These are phyloP conservation scores for Heliconius ismenius DNA, from an alignment of 2,888 invertebrate genomes.

Conservation along the genomic window DNA sequence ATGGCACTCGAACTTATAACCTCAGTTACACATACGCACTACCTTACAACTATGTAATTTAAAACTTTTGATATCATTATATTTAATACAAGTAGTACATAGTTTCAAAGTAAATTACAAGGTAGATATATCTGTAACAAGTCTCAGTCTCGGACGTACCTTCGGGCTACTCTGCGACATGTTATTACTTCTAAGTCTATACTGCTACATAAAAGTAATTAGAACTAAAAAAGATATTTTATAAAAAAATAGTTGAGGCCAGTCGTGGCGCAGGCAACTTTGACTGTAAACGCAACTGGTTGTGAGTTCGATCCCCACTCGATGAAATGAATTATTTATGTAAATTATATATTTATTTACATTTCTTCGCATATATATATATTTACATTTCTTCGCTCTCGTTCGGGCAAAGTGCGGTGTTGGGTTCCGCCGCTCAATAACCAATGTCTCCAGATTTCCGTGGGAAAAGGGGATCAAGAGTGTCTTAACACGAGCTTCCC, in stretches of 20 bases:
- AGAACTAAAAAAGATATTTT: neutral
- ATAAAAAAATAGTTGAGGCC: neutral
- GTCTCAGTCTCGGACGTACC: conserved; percentile 5
- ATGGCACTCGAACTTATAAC: neutral
- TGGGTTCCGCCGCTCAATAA: neutral
- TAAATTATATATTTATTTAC: no score
- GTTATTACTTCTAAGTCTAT: conserved; percentile 6
- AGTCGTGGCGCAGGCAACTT: neutral
- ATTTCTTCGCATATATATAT: no score
- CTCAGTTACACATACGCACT: neutral
- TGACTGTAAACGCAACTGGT: neutral
- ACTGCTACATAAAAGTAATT: neutral
- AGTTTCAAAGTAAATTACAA: conserved; percentile 10
- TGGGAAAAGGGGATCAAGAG: no score
- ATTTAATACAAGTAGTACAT: conserved; percentile 1
- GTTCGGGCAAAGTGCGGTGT: neutral
- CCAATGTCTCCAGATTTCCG: no score
- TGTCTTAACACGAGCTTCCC: no score
- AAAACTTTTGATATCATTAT: neutral
- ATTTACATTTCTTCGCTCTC: neutral
- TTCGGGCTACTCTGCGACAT: conserved; percentile 11
- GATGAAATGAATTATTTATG: no score
- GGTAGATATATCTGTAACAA: conserved; percentile 9
- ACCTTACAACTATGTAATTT: neutral
- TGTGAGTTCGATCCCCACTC: neutral